Evolutionary conservation across 2,888 invertebrate species (phyloP), one percentile per base, ranked within the genome.

Genomic region (Melanophora roralis): DNA sequence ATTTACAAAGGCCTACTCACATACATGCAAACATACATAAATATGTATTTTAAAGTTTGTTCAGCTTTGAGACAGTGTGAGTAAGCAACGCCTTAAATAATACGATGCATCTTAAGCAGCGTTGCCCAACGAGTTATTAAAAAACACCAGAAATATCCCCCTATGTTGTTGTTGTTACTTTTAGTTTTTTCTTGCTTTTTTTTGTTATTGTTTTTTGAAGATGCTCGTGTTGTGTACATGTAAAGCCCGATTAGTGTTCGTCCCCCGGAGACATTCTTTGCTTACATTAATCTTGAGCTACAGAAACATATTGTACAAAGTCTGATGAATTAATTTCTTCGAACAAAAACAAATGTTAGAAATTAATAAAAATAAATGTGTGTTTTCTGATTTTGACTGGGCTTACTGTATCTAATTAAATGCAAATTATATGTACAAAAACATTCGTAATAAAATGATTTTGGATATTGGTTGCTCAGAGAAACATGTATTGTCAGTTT

Each of bases 341-440:
- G 49, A 47, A 23, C 14, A n/a, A 8, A 23, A 9, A 43, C 9
- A 21, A 21, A 11, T 9, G 3, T 45, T 19, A 45, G 8, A 19
- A 45, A 45, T 16, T 16, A 43, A 43, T n/a, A n/a, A n/a, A 45
- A 45, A 14, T 34, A 23, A 12, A 12, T 36, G 12, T 8, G 40
- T 7, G n/a, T 32, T 12, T 40, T 34, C 57, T 16, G 19, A 5
- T 12, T 57, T 19, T 23, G 34, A 47, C 16, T 36, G 11, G 19
- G 47, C 19, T n/a, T n/a, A 21, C 21, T 72, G 78, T 55, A 78
- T 62, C 32, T 55, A 67, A 78, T 78, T 60, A 78, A 67, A 72
- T 72, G 60, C 45, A 67, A 78, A 78, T 78, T n/a, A 62, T 47
- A 27, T 27, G 27, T 5, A 34, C 34, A 45, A 47, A 47, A 45